Conservation (phyloP, 1,140 invertebrate genomes). For the Gryon sp. region DNA sequence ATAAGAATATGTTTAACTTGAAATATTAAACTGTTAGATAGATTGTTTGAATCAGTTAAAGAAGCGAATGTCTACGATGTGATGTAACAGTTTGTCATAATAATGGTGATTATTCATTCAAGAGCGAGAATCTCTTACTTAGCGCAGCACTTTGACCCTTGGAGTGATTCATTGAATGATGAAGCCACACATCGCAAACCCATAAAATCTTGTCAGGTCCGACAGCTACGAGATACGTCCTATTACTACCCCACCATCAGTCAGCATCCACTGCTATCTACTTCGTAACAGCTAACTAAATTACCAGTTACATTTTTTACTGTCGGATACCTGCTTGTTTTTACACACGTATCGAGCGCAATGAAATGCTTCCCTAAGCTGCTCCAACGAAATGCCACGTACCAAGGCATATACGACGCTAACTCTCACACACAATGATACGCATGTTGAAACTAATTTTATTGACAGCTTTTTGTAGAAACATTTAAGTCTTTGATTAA, state of each 20-base stretch:
- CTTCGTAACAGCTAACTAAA: conserved; percentile 78
- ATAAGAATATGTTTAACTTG: too few relatives aligned
- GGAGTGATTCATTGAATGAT: conserved; percentile 77
- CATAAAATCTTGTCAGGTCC: conserved; percentile 77
- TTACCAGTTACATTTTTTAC: conserved; percentile 80
- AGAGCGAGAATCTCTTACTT: conserved; percentile 51
- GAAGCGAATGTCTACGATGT: background rate
- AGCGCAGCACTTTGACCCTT: conserved; percentile 6
- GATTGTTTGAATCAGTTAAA: too few relatives aligned
- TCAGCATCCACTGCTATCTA: conserved; percentile 66
- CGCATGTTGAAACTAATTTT: too few relatives aligned
- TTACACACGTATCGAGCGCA: conserved; percentile 74
- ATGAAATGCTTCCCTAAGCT: conserved; percentile 74
- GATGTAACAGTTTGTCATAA: conserved; percentile 4
- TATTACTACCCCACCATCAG: conserved; percentile 74
- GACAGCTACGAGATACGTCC: conserved; percentile 79
- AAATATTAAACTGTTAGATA: too few relatives aligned
- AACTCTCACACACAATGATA: too few relatives aligned
- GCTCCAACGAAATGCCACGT: too few relatives aligned
- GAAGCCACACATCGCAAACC: conserved; percentile 77
- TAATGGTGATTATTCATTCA: conserved; percentile 22
- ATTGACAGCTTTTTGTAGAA: too few relatives aligned
- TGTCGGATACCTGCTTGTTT: conserved; percentile 74
- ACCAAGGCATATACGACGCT: too few relatives aligned
- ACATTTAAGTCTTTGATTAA: too few relatives aligned